These are phyloP conservation scores for Brachylomia viminalis DNA, from an alignment of 2,888 invertebrate genomes.

Conservation along the genomic window DNA sequence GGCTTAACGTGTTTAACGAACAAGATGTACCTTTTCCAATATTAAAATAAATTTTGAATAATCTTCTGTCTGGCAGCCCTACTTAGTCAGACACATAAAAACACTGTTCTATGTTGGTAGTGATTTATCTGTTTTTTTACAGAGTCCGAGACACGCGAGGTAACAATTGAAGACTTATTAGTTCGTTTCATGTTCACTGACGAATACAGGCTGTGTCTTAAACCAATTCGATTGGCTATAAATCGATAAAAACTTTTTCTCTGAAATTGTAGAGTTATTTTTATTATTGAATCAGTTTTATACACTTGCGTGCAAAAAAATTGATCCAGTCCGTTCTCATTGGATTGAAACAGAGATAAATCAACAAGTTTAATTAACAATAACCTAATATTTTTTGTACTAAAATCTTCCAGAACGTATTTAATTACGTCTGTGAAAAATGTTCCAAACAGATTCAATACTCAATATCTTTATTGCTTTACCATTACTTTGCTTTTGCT, in stretches of 20 bases:
- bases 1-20: no score
- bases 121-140: constrained; percentile 60
- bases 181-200: constrained; percentile 12
- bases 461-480: no score
- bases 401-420: no score
- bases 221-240: not conserved
- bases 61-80: constrained; percentile 47
- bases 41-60: not conserved
- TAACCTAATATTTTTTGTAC: no score
- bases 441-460: no score
- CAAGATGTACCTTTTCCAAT: no score
- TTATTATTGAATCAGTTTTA: not conserved
- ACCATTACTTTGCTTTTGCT: no score
- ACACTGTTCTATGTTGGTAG: constrained; percentile 32
- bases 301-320: no score
- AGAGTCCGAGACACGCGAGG: constrained; percentile 53
- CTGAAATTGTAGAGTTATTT: not conserved
- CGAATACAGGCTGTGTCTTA: constrained; percentile 22
- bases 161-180: constrained; percentile 55
- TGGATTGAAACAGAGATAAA: no score
- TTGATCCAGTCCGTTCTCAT: no score
- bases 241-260: not conserved
- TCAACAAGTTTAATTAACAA: no score
- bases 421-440: no score
- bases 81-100: constrained; percentile 62